phyloP scores from a whole-genome alignment of 2,113 vertebrate genomes.

The Ahaetulla prasina region DNA sequence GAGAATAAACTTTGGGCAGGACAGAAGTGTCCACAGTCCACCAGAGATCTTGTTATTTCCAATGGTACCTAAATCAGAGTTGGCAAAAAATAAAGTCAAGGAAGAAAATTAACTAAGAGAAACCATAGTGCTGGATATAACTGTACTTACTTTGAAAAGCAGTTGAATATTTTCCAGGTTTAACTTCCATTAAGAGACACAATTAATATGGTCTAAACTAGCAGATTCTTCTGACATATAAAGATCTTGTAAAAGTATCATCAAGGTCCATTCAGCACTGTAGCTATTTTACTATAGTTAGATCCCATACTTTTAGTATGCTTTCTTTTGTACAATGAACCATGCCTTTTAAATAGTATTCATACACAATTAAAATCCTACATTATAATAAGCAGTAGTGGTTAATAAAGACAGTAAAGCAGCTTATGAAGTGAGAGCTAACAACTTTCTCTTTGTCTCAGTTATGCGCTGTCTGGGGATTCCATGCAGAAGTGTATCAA shows the following conservation, averaged over 20 bases:
- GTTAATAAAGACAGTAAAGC: neutral
- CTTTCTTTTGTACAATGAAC: neutral
- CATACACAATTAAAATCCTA: neutral
- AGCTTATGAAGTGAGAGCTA: neutral
- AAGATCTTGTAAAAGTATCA: neutral
- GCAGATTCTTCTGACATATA: neutral
- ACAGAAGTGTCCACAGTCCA: neutral
- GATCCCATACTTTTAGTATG: neutral
- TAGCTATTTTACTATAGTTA: neutral
- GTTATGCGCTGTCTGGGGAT: conserved; percentile 72
- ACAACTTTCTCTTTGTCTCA: conserved; percentile 40
- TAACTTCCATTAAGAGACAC: neutral
- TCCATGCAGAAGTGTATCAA: conserved; percentile 63
- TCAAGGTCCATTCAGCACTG: neutral
- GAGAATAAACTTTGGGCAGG: neutral
- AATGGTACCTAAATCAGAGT: neutral
- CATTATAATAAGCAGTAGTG: neutral
- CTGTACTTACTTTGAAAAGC: neutral
- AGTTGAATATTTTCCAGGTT: neutral
- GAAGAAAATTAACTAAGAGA: neutral
- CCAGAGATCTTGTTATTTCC: neutral
- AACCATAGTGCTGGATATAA: neutral
- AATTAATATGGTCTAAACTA: neutral
- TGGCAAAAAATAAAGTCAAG: neutral
- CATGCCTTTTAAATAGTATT: neutral